Conservation (phyloP, 1,140 invertebrate species). For the Holcopasites calliopsidis region DNA sequence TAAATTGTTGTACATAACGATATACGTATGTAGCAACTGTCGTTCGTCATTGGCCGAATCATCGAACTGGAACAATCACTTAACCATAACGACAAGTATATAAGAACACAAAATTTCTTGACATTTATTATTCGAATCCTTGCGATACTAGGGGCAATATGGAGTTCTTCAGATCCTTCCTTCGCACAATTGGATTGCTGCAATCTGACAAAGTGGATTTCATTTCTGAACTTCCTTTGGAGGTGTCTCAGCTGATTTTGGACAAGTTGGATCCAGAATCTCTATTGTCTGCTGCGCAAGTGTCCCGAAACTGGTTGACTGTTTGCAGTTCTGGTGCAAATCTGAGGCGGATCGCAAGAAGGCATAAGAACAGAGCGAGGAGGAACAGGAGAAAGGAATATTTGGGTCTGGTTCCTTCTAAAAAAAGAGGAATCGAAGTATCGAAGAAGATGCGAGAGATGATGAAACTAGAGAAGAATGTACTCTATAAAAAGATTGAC, state of each 20-base stretch:
- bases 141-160: background rate
- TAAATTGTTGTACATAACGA: too few relatives aligned
- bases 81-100: background rate
- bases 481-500: background rate
- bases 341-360: background rate
- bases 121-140: background rate
- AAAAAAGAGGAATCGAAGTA: too few relatives aligned
- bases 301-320: slow-evolving; percentile 17
- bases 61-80: background rate
- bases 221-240: slow-evolving; percentile 7
- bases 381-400: background rate
- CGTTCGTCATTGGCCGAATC: slow-evolving; percentile 9
- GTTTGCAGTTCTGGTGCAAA: slow-evolving; percentile 10
- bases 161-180: background rate
- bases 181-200: background rate
- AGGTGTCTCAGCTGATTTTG: slow-evolving; percentile 39
- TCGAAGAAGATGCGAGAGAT: background rate
- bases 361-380: background rate
- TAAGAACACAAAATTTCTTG: background rate
- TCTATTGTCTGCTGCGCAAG: slow-evolving; percentile 5
- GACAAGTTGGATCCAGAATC: slow-evolving; percentile 36
- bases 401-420: background rate
- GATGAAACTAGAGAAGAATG: background rate
- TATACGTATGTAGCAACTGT: background rate
- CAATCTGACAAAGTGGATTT: background rate